Percentiles rank a stretch among this genome's conserved stretches.
Evolutionary conservation across 2,797 vertebrate genomes (phyloP).

Genomic region (Prunella strophiata): DNA sequence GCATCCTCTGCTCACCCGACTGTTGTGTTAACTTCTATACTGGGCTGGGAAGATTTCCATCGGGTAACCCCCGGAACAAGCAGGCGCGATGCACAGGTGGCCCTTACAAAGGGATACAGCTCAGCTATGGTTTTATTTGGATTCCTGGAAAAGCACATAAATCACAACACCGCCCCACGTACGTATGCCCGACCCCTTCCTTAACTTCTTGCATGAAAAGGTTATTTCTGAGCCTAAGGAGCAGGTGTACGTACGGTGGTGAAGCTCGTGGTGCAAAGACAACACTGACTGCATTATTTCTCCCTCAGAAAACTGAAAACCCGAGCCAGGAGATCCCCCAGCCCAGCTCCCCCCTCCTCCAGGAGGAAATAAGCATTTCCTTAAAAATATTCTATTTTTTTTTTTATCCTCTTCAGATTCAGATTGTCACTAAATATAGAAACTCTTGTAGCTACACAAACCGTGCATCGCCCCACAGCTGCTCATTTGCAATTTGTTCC

Average conservation of each 20-base stretch:
- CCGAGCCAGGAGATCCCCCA: conserved; percentile 10
- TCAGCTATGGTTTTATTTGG: background rate
- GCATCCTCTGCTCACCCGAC: conserved; percentile 40
- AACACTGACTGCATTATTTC: background rate
- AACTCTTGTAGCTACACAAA: background rate
- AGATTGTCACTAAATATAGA: conserved; percentile 26
- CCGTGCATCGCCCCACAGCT: conserved; percentile 28
- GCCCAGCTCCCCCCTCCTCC: background rate
- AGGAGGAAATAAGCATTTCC: conserved; percentile 56
- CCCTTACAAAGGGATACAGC: background rate
- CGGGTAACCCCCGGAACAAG: conserved; percentile 21
- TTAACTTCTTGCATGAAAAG: background rate
- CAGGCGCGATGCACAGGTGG: conserved; percentile 28
- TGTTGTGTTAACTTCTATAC: conserved; percentile 29
- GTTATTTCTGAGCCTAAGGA: background rate
- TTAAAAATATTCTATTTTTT: conserved; percentile 19
- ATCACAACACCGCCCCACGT: background rate
- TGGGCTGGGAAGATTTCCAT: conserved; percentile 28
- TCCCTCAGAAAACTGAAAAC: conserved; percentile 9
- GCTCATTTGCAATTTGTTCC: conserved; percentile 58
- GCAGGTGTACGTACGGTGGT: background rate
- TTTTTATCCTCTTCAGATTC: conserved; percentile 14
- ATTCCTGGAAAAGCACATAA: conserved; percentile 49
- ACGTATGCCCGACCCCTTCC: background rate
- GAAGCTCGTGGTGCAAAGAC: background rate